These are phyloP conservation scores for Drosophila azteca DNA, from an alignment of 1,140 invertebrate species.

Conservation along the genomic window DNA sequence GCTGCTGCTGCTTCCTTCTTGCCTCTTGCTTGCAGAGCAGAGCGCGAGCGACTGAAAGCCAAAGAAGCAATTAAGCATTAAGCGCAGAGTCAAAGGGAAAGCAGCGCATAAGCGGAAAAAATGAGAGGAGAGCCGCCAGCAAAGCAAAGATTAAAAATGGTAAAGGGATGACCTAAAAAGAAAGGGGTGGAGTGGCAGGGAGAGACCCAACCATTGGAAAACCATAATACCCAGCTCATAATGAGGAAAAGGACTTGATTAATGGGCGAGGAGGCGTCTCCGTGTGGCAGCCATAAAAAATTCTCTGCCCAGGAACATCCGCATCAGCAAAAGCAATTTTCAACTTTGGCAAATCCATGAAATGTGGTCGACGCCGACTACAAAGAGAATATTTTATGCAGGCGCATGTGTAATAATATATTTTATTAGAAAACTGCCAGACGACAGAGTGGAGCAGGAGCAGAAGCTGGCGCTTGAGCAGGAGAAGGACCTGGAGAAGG, in stretches of 20 bases:
- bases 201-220: no score
- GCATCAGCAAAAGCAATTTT: slow-evolving; percentile 45
- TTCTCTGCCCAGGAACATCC: slow-evolving; percentile 27
- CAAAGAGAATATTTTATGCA: slow-evolving; percentile 60
- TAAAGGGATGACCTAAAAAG: no score
- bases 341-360: slow-evolving; percentile 59
- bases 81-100: slow-evolving; percentile 47
- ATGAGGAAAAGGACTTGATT: slow-evolving; percentile 53
- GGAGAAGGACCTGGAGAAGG: slow-evolving; percentile 1
- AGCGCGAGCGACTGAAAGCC: no score
- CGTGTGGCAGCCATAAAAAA: slow-evolving; percentile 37
- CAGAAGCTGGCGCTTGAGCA: no score
- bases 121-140: not conserved
- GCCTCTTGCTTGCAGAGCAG: no score
- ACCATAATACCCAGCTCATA: slow-evolving; percentile 13
- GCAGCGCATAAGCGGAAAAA: slow-evolving; percentile 7
- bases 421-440: slow-evolving; percentile 50
- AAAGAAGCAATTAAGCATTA: slow-evolving; percentile 64
- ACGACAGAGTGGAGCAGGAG: not conserved
- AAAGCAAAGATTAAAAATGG: slow-evolving; percentile 6
- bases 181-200: no score
- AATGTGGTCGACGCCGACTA: slow-evolving; percentile 51
- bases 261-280: slow-evolving; percentile 16
- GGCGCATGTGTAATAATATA: slow-evolving; percentile 44
- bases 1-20: not conserved